Evolutionary conservation across 2,113 vertebrate genomes (phyloP).

Genomic region (Edolisoma coerulescens): DNA sequence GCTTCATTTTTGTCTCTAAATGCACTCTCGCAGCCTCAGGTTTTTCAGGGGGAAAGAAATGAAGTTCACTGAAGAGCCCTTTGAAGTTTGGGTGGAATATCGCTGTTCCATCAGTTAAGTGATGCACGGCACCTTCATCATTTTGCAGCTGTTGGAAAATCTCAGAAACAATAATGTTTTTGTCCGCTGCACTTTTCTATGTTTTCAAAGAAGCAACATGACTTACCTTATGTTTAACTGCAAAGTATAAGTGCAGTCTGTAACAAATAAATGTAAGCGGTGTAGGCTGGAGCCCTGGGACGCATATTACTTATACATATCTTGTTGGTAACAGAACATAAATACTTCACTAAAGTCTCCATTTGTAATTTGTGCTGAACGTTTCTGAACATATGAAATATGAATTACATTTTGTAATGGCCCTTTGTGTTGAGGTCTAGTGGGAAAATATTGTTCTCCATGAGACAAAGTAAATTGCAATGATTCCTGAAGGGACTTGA

Average conservation of each 20-base stretch:
- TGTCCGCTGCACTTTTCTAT: constrained; percentile 45
- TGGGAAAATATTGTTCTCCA: constrained; percentile 77
- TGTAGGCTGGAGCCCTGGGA: constrained; percentile 77
- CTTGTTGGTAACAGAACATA: constrained; percentile 86
- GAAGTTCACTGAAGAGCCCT: not conserved
- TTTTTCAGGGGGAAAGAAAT: not conserved
- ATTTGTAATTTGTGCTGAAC: constrained; percentile 85
- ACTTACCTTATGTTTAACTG: constrained; percentile 49
- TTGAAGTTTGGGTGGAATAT: not conserved
- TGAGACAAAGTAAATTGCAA: constrained; percentile 85
- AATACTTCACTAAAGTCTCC: constrained; percentile 90
- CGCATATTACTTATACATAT: constrained; percentile 89
- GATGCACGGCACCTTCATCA: not conserved
- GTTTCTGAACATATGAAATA: constrained; percentile 89
- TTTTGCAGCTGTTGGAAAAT: constrained; percentile 23
- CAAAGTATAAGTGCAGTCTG: constrained; percentile 69
- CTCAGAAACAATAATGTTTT: constrained; percentile 55
- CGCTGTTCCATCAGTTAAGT: not conserved
- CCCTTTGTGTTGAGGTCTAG: constrained; percentile 76
- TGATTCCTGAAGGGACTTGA: constrained; percentile 76
- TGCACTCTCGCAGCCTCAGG: not conserved
- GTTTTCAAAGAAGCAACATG: constrained; percentile 44
- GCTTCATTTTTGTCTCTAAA: not conserved
- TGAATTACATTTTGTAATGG: constrained; percentile 91
- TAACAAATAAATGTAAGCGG: constrained; percentile 80